Conservation (phyloP, 2,797 vertebrate species). For the Alectoris magna region DNA sequence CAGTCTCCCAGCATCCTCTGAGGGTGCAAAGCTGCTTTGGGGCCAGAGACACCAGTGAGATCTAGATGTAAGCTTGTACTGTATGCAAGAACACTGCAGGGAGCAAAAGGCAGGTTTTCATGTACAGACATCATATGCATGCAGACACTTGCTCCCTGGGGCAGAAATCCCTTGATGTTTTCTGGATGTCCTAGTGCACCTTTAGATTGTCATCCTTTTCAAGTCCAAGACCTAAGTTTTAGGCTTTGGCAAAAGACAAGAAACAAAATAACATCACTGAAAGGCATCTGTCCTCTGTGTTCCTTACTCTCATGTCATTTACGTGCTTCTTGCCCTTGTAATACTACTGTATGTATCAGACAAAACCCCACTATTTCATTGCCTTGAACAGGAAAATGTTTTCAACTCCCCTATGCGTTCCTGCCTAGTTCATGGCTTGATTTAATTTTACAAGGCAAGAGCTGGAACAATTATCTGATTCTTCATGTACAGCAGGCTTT, state of each 20-base stretch:
- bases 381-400: constrained; percentile 52
- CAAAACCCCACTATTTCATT: constrained; percentile 42
- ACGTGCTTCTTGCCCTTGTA: background rate
- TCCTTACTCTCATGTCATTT: background rate
- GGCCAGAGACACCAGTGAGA: background rate
- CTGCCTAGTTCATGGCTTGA: constrained; percentile 44
- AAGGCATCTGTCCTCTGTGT: background rate
- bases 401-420: constrained; percentile 38
- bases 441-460: constrained; percentile 71
- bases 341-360: constrained; percentile 6
- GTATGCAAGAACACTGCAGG: background rate
- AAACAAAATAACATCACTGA: constrained; percentile 24
- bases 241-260: constrained; percentile 13
- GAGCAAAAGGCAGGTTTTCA: background rate
- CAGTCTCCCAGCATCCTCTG: background rate
- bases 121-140: background rate
- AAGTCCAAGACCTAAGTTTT: background rate
- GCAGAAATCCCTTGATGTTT: background rate
- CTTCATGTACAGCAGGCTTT: constrained; percentile 76
- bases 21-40: background rate
- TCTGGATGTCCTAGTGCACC: constrained; percentile 11
- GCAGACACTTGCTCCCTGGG: background rate
- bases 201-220: background rate
- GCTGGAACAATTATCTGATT: constrained; percentile 79
- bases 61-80: background rate